Evolutionary conservation across 2,113 vertebrate genomes (phyloP), one percentile per base, ranked within the genome.

Genomic region (Gopherus evgoodei): DNA sequence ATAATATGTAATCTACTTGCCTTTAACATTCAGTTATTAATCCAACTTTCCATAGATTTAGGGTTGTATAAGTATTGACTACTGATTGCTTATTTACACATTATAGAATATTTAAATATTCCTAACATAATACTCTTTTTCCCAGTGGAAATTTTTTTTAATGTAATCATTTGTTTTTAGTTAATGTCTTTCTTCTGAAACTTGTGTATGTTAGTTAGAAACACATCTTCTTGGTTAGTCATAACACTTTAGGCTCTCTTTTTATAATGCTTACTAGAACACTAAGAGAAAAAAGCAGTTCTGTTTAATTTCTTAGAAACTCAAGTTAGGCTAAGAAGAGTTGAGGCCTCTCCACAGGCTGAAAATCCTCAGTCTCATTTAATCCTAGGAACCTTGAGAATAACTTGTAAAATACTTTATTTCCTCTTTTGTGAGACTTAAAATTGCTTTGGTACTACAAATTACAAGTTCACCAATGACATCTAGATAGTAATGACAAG

Each of bases 401-500:
- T 88, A 3, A 72, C 78, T 93, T n/a, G 52, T 81, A 88, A 86
- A 93, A 78, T 38, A 82, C 35, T 27, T 38, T 85, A 75, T 92
- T 95, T 88, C 31, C 59, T 90, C 76, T 49, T 85, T 44, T 86
- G 9, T 50, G 38, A 59, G 49, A 54, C 50, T 52, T 79, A 79
- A 90, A 80, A 56, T 56, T 56, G 22, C 24, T 10, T 44, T 79
- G 31, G 75, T 9, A 83, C 88, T 80, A 31, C 49, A 62, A 81
- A 72, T 57, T 83, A 85, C 25, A 86, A 14, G 29, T 49, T 24
- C 52, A 86, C 52, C 91, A 78, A 53, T 86, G 87, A 85, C 78
- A 88, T 90, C 86, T 88, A 87, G 88, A 86, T 22, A 92, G 38
- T 16, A 49, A 83, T 86, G 52, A 83, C 50, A 90, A 90, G 91